These are phyloP conservation scores for Altica lythri DNA, from an alignment of 2,888 invertebrate genomes.

Conservation along the genomic window DNA sequence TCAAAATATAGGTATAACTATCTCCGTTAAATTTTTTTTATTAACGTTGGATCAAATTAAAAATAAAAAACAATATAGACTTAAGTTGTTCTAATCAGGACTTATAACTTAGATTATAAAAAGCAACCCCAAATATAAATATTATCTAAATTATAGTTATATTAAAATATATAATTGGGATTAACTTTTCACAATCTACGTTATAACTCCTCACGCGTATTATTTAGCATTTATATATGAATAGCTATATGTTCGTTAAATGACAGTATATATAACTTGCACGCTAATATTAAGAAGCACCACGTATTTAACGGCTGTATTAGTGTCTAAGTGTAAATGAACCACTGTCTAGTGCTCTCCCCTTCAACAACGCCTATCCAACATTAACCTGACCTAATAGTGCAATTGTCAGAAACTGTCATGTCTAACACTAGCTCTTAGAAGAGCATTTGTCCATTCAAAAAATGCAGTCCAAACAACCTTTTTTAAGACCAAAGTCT, in stretches of 20 bases:
- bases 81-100: no score
- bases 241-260: slow-evolving; percentile 54
- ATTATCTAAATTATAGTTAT: no score
- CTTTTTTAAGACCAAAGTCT: no score
- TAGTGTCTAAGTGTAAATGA: slow-evolving; percentile 57
- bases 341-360: slow-evolving; percentile 48
- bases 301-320: slow-evolving; percentile 56
- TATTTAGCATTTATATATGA: slow-evolving; percentile 53
- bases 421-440: slow-evolving; percentile 27
- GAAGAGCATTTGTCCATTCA: not conserved
- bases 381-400: slow-evolving; percentile 29
- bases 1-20: no score
- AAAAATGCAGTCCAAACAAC: slow-evolving; percentile 1
- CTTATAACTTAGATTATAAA: no score
- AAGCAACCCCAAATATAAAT: no score
- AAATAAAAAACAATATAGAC: no score
- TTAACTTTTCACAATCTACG: no score
- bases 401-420: slow-evolving; percentile 41
- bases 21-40: no score
- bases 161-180: no score
- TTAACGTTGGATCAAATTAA: no score
- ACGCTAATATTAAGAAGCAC: slow-evolving; percentile 56
- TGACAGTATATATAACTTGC: slow-evolving; percentile 50
- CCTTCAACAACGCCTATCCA: slow-evolving; percentile 34
- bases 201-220: no score